Conservation (phyloP, 2,113 vertebrate species). For the Cinclus mexicanus region DNA sequence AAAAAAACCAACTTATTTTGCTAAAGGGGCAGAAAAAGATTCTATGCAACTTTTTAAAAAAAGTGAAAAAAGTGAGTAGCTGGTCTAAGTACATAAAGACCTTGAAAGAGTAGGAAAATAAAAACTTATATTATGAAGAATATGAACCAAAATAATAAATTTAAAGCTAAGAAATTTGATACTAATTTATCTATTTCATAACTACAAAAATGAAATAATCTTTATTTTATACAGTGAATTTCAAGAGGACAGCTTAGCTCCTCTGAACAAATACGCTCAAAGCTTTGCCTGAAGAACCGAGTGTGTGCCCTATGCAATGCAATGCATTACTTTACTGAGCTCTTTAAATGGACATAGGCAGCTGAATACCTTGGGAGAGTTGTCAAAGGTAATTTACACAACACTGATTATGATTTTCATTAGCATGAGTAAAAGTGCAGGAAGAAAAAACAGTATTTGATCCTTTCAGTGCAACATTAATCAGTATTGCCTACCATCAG, state of each 20-base stretch:
- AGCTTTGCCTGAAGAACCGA: background rate
- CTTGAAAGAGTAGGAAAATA: background rate
- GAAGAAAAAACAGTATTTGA: background rate
- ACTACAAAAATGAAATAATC: background rate
- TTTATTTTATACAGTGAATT: background rate
- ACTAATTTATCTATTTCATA: background rate
- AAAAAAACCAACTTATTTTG: background rate
- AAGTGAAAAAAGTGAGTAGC: background rate
- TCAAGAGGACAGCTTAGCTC: background rate
- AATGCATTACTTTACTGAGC: background rate
- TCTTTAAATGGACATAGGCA: background rate
- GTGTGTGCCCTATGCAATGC: background rate
- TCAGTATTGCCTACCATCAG: background rate
- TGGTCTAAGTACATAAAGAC: background rate
- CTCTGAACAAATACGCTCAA: background rate
- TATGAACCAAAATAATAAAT: background rate
- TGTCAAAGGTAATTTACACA: background rate
- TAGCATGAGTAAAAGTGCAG: background rate
- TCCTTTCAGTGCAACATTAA: background rate
- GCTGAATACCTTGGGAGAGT: background rate
- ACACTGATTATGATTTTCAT: background rate
- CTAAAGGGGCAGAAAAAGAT: background rate
- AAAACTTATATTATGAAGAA: background rate
- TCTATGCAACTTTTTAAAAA: background rate
- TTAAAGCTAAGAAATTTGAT: background rate